Base-by-base conservation (phyloP, 1,140 invertebrate genomes). In the Zaprionus kolodkinae region DNA sequence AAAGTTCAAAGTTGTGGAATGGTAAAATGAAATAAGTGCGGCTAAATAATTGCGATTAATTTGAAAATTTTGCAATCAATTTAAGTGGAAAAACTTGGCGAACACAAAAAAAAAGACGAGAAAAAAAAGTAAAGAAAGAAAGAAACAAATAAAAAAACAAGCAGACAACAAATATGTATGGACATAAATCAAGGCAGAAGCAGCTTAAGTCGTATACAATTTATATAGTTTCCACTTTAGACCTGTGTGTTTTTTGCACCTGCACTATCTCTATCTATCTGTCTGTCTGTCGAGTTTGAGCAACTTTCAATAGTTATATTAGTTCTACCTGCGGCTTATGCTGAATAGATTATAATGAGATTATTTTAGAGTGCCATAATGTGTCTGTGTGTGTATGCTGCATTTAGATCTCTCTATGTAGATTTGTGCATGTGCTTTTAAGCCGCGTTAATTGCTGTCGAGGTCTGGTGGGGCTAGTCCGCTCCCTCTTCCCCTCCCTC, bases 11-110 rank as follows among this genome's bases (percentile, higher is more conserved):
- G 43, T 72, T 60, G 38, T 11, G 12, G 10, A 43, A 54, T 72
- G 43, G 40, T 15, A 15, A 30, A 59, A 54, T 40, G 65, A 66
- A 68, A 59, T 60, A 68, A 60, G 56, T 60, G 65, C 21, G 66
- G 25, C 15, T 61, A 67, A 60, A 72, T 72, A 60, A 72, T 59
- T 61, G 36, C 30, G 64, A 61, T 55, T 61, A 73, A 73, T 69
- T 56, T 56, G 7, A 11, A 68, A 68, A 61, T 73, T 69, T 69
- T 36, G 60, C 27, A 52, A 67, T 57, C 54, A 69, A 59, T 48
- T 67, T 45, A 48, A 75, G 73, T 52, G 57, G 38, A 36, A 33
- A 27, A 67, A 15, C 27, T 38, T 60, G 21, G 5, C 35, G 11
- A 38, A 12, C 25, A 21, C 6, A 52, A 38, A 21, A 50, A 33